Evolutionary conservation across 2,888 invertebrate species (phyloP), one percentile per base, ranked within the genome.

Genomic region (Bellardia bayeri): DNA sequence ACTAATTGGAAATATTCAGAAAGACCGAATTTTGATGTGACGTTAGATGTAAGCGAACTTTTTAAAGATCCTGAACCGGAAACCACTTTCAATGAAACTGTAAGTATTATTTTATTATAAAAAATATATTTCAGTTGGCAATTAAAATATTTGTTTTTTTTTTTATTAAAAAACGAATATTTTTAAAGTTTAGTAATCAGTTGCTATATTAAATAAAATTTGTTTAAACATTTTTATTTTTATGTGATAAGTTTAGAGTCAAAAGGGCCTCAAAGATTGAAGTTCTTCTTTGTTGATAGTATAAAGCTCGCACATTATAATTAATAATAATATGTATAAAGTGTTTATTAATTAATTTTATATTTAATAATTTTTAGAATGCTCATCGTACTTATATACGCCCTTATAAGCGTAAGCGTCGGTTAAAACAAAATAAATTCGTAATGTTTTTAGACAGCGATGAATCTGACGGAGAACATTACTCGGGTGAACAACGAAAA

Each of bases 21-120:
- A 6, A 40, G 3, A 7, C 42, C 40, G 3, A 81, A 74, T 3
- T 69, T 79, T n/a, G 66, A 8, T 33, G 42, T 68, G 2, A 40
- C 63, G 2, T 49, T 40, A 42, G 78, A 83, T 58, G 2, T 51
- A 37, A 84, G 54, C 0, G 86, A 90, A 23, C 88, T 93, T 7
- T 93, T 93, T 81, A 90, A 89, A n/a, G 93, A 92, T 71, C 71
- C 85, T 2, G 92, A 92, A 6, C 91, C 91, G 1, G 91, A 92
- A 71, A 86, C 89, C 11, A 91, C 92, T n/a, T 92, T 93, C 68
- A 89, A 92, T 88, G 87, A 90, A 82, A 91, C 90, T 89, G 93
- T 93, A 87, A 71, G 88, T 61, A 23, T 23, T 37, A 37, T 30
- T 37, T 54, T 45, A 74, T 40, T 64, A 13, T 71, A 33, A 33